These are phyloP conservation scores for Perca fluviatilis DNA, from an alignment of 2,113 vertebrate genomes.

Conservation along the genomic window DNA sequence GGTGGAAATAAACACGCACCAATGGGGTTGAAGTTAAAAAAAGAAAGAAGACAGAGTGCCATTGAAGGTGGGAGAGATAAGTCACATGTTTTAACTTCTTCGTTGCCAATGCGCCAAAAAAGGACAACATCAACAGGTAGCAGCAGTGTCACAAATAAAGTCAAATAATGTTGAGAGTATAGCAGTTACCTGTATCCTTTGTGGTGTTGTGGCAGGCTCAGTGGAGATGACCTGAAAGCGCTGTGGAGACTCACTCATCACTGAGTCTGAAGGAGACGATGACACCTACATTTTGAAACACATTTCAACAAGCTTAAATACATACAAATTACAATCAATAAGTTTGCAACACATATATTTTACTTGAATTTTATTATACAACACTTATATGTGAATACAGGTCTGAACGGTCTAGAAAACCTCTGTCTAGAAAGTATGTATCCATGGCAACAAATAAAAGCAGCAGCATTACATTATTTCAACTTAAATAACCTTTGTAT, in stretches of 20 bases:
- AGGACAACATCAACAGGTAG: constrained; percentile 68
- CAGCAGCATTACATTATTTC: background rate
- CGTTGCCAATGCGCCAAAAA: background rate
- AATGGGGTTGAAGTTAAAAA: background rate
- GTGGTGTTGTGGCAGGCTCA: constrained; percentile 91
- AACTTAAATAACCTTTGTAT: constrained; percentile 24
- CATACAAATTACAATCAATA: constrained; percentile 16
- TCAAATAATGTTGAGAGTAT: constrained; percentile 82
- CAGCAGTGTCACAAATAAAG: constrained; percentile 9
- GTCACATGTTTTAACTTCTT: constrained; percentile 20
- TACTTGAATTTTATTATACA: background rate
- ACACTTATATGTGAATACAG: background rate
- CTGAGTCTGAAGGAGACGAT: constrained; percentile 87
- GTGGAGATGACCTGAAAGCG: constrained; percentile 95
- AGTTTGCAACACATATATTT: background rate
- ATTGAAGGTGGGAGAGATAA: background rate
- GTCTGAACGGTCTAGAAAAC: background rate
- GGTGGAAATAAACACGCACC: background rate
- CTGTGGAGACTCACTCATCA: constrained; percentile 94
- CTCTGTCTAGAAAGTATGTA: background rate
- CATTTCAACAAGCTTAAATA: constrained; percentile 20
- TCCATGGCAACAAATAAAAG: background rate
- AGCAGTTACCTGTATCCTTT: constrained; percentile 93
- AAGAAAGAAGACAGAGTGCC: background rate
- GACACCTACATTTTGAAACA: constrained; percentile 46